Evolutionary conservation across 2,113 vertebrate species (phyloP).

Genomic region (Nerophis lumbriciformis): DNA sequence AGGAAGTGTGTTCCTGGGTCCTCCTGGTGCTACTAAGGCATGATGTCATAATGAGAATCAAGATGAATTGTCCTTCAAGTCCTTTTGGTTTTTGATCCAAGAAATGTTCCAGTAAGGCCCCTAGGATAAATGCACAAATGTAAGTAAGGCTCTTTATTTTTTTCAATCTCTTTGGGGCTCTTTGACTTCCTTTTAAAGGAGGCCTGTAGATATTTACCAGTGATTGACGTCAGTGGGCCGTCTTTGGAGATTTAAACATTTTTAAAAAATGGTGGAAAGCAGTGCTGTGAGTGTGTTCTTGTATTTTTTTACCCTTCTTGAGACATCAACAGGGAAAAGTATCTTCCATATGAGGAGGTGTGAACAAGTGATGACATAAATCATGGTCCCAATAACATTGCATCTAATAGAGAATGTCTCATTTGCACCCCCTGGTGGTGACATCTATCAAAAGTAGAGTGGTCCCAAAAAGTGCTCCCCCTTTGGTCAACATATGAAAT

Average conservation of each 20-base stretch:
- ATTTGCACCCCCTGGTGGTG: too few species aligned
- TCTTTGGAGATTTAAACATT: conserved; percentile 18
- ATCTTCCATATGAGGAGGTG: too few species aligned
- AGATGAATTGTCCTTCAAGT: conserved; percentile 21
- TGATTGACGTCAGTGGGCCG: conserved; percentile 62
- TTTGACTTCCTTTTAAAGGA: conserved; percentile 61
- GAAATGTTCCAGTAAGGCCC: conserved; percentile 46
- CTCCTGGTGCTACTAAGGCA: conserved; percentile 64
- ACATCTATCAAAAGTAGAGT: too few species aligned
- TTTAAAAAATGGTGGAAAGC: conserved; percentile 40
- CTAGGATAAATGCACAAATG: conserved; percentile 17
- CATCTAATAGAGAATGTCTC: too few species aligned
- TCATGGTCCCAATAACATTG: too few species aligned
- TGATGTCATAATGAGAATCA: conserved; percentile 42
- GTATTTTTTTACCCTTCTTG: too few species aligned
- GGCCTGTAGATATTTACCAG: conserved; percentile 69
- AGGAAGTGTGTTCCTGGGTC: conserved; percentile 49
- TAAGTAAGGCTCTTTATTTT: conserved; percentile 37
- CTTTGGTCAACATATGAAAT: too few species aligned
- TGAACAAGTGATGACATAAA: too few species aligned
- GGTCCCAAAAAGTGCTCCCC: too few species aligned
- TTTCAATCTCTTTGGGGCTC: conserved; percentile 61
- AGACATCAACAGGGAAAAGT: too few species aligned
- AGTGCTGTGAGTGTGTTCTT: conserved; percentile 31
- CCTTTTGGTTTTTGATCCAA: conserved; percentile 48